Conservation (phyloP, 1,140 invertebrate genomes). For the Trachymyrmex septentrionalis region DNA sequence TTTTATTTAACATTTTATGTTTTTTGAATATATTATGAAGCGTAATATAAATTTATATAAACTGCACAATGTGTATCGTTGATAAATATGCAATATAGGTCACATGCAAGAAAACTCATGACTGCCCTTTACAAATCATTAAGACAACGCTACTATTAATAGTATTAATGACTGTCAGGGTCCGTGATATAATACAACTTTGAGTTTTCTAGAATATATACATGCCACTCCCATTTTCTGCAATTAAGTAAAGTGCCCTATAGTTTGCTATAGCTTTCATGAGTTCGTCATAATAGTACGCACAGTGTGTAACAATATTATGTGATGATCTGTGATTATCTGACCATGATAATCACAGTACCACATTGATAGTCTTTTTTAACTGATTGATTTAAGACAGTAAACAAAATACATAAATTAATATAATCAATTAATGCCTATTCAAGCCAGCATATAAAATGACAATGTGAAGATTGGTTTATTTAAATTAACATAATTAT, state of each 20-base stretch:
- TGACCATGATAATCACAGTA: not conserved
- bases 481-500: too few relatives aligned
- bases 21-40: too few relatives aligned
- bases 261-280: not conserved
- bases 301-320: not conserved
- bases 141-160: not conserved
- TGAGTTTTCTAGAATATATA: constrained; percentile 31
- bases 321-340: not conserved
- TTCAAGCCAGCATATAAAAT: too few relatives aligned
- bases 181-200: not conserved
- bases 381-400: not conserved
- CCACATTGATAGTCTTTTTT: not conserved
- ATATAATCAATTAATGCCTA: too few relatives aligned
- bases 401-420: too few relatives aligned
- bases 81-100: not conserved
- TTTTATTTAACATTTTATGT: too few relatives aligned
- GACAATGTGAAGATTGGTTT: too few relatives aligned
- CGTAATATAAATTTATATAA: not conserved
- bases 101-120: not conserved
- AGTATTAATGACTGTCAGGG: not conserved
- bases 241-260: constrained; percentile 39
- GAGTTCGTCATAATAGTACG: not conserved
- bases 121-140: not conserved
- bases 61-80: not conserved
- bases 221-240: not conserved